Conservation (phyloP, 2,113 vertebrate genomes). For the Paradoxurus hermaphroditus region DNA sequence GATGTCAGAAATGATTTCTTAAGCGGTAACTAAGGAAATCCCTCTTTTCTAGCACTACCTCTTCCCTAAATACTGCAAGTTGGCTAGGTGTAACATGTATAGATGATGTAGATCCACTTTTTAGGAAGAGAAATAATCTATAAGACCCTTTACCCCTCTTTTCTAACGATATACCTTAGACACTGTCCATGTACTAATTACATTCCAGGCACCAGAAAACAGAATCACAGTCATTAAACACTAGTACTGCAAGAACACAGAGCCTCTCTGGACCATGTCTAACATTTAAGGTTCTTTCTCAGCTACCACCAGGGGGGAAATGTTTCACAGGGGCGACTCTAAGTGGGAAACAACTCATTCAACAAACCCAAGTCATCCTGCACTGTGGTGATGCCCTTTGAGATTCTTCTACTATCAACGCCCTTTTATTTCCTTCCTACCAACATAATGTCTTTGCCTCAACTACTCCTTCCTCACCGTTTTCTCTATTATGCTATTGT, state of each 20-base stretch:
- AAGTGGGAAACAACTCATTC: not conserved
- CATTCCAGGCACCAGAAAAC: not conserved
- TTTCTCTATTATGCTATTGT: not conserved
- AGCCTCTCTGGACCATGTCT: not conserved
- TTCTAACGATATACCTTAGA: not conserved
- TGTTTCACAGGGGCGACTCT: not conserved
- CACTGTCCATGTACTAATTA: not conserved
- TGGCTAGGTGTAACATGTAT: not conserved
- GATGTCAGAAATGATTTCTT: not conserved
- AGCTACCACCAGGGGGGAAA: not conserved
- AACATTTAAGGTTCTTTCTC: not conserved
- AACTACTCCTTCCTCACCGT: not conserved
- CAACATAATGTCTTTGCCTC: not conserved
- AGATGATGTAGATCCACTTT: not conserved
- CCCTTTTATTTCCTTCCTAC: not conserved
- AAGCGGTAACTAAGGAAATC: constrained; percentile 4
- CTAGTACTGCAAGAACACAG: not conserved
- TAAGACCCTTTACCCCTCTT: not conserved
- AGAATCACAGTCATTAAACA: not conserved
- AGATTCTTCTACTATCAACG: not conserved
- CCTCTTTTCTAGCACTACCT: not conserved
- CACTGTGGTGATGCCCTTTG: not conserved
- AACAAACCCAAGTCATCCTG: not conserved
- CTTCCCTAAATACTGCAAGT: not conserved
- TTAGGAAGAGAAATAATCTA: not conserved